Conservation (phyloP, 2,888 invertebrate species). For the Agriopis leucophaearia region DNA sequence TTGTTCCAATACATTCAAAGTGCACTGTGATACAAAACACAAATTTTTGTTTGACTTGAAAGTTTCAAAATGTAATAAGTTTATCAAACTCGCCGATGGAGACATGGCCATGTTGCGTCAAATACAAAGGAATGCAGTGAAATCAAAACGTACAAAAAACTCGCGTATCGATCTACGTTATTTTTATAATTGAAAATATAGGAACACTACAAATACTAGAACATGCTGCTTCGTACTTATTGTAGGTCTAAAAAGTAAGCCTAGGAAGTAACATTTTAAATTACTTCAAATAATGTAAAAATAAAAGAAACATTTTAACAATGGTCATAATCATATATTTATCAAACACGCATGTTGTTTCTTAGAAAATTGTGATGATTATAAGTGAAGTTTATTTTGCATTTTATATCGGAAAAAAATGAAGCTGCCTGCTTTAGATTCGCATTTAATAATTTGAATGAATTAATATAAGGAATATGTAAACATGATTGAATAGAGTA, state of each 20-base stretch:
- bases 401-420: no score
- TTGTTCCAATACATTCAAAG: constrained; percentile 52
- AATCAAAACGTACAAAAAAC: constrained; percentile 44
- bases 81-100: constrained; percentile 59
- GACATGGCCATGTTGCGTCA: constrained; percentile 63
- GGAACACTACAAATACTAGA: no score
- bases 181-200: constrained; percentile 4
- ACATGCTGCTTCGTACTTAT: background rate
- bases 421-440: no score
- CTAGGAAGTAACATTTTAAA: background rate
- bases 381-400: no score
- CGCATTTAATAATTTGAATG: no score
- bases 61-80: constrained; percentile 54
- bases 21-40: constrained; percentile 66
- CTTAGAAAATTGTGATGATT: background rate
- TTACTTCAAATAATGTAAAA: background rate
- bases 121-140: constrained; percentile 45
- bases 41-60: constrained; percentile 65
- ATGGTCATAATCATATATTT: background rate
- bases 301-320: background rate
- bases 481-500: no score
- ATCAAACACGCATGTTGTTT: background rate
- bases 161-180: constrained; percentile 3
- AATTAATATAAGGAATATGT: no score
- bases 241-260: background rate